A percentile compares a stretch with the other conserved stretches of the same genome.
Conservation (phyloP, 2,113 vertebrate genomes). For the Ivindomyrus marchei region DNA sequence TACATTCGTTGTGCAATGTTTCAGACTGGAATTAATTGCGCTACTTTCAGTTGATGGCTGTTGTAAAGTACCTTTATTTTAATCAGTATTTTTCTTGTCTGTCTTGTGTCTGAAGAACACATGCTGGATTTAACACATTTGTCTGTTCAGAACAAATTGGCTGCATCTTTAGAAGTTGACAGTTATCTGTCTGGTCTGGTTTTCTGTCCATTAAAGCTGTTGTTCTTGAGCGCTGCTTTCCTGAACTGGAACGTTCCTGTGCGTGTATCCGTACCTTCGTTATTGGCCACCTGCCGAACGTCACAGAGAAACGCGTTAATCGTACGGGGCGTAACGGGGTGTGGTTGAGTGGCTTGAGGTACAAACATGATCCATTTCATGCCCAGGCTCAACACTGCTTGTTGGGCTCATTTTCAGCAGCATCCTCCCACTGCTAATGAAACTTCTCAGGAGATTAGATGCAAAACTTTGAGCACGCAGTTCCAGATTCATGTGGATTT, state of each 20-base stretch:
- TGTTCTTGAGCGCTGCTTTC: not conserved
- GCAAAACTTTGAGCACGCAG: not conserved
- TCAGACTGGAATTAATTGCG: not conserved
- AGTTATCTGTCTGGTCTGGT: not conserved
- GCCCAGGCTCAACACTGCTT: not conserved
- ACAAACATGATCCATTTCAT: not conserved
- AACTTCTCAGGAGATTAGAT: not conserved
- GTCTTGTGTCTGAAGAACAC: not conserved
- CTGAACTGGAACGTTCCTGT: not conserved
- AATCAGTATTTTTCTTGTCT: constrained; percentile 6
- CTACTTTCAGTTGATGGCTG: not conserved
- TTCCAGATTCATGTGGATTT: not conserved
- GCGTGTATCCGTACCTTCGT: not conserved
- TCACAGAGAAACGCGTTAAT: not conserved
- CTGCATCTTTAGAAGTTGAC: not conserved
- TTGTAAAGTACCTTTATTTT: not conserved
- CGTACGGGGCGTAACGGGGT: not conserved
- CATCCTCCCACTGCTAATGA: not conserved
- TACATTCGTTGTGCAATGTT: not conserved
- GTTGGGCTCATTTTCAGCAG: not conserved
- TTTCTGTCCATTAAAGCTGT: not conserved
- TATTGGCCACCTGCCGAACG: not conserved
- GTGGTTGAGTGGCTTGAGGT: not conserved
- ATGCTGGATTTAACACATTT: not conserved
- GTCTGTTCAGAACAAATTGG: not conserved